Conservation (phyloP, 2,888 invertebrate genomes). For the Eupithecia centaureata region DNA sequence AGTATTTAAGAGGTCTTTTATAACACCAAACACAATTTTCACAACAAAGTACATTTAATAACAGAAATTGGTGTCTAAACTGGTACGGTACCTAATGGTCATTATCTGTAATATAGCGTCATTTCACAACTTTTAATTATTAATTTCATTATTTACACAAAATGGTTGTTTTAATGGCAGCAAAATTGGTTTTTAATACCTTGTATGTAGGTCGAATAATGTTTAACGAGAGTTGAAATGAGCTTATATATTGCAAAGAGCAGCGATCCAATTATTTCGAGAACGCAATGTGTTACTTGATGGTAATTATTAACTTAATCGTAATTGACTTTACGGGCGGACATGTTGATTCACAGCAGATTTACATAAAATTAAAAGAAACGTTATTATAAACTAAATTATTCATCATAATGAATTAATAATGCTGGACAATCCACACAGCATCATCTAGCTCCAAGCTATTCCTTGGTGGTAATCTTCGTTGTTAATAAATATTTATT, state of each 20-base stretch:
- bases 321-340: not conserved
- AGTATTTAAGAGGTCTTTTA: constrained; percentile 9
- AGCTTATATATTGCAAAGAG: not conserved
- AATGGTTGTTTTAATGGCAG: not conserved
- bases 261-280: not conserved
- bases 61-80: not conserved
- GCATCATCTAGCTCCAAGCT: too few relatives aligned
- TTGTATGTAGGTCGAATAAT: not conserved
- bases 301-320: too few relatives aligned
- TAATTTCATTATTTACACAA: not conserved
- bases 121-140: not conserved
- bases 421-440: too few relatives aligned
- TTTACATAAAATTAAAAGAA: not conserved
- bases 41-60: not conserved
- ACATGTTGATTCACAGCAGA: not conserved
- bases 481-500: too few relatives aligned
- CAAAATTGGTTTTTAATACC: not conserved
- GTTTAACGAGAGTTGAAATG: not conserved
- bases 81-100: not conserved
- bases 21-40: not conserved
- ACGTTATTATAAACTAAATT: not conserved
- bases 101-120: not conserved
- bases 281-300: not conserved
- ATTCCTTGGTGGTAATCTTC: too few relatives aligned
- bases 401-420: too few relatives aligned